Evolutionary conservation across 2,888 invertebrate genomes (phyloP), one percentile per base, ranked within the genome.

Genomic region (Leptopilina syphax): DNA sequence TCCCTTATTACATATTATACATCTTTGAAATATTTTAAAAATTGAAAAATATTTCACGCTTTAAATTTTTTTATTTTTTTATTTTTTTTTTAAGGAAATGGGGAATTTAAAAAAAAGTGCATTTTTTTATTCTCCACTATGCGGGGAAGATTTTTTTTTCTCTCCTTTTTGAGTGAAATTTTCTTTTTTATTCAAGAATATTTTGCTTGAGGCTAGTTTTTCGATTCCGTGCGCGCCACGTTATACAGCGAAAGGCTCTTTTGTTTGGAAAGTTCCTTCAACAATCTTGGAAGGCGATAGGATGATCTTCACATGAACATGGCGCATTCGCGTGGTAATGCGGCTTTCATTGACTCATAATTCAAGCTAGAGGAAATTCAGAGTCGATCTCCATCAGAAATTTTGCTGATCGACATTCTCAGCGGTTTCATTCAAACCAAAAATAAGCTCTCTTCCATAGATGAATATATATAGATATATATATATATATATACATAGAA

Each of bases 351-450:
- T 85, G 83, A 86, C 85, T 86, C 85, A 84, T 84, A 80, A 70
- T 47, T 50, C 50, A 50, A 34, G 70, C 10, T 12, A 12, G 70
- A 50, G 70, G 27, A 70, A 54, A 70, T 70, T 54, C 54, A 54
- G 44, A 44, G 70, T 70, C 70, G 54, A 70, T 70, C 44, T 87
- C 85, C 85, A 84, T 87, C 85, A 85, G 82, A 80, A 84, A 87
- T 87, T 87, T 87, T 86, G 88, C 87, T 88, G 89, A 89, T 86
- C 87, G 84, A 78, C 84, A 81, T 83, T 86, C 85, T 85, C 86
- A 84, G 82, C 81, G 81, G 83, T 85, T 86, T 84, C 84, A 84
- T 86, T 88, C 87, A 50, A 86, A 83, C 81, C 77, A 76, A 84
- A 83, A 87, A 87, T 88, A 85, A 89, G 85, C 84, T 47, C 54